phyloP scores from a whole-genome alignment of 2,888 invertebrate genomes.

The Dynastes hyllus region DNA sequence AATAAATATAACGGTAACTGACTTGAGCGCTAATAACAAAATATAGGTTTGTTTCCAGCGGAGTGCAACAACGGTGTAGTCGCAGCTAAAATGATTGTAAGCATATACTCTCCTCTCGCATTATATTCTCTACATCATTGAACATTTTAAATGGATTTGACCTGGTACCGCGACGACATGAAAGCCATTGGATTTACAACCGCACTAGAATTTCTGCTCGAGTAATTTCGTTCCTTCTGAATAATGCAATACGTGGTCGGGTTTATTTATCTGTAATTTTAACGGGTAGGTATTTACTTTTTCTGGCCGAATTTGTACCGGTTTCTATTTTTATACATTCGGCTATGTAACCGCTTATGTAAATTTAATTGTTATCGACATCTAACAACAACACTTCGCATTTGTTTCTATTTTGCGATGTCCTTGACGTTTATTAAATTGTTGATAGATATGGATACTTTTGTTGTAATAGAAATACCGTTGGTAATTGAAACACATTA shows the following conservation, averaged over 20 bases:
- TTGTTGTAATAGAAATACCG: too few relatives aligned
- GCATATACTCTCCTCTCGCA: constrained; percentile 2
- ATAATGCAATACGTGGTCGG: constrained; percentile 4
- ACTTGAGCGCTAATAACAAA: constrained; percentile 14
- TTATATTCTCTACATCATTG: constrained; percentile 40
- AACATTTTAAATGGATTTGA: constrained; percentile 34
- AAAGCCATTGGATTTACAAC: constrained; percentile 36
- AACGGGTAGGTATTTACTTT: constrained; percentile 8
- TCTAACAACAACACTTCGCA: too few relatives aligned
- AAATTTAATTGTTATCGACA: neutral
- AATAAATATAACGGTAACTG: constrained; percentile 37
- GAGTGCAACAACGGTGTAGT: neutral
- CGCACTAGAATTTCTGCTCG: constrained; percentile 43
- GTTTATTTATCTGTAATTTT: neutral
- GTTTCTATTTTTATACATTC: neutral
- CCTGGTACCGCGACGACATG: constrained; percentile 26
- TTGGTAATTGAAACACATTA: too few relatives aligned
- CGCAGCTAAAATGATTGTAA: neutral
- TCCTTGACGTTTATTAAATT: too few relatives aligned
- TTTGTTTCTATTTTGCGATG: too few relatives aligned
- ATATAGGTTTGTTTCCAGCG: constrained; percentile 30
- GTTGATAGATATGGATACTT: too few relatives aligned
- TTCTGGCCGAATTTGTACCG: neutral
- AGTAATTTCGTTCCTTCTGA: constrained; percentile 32
- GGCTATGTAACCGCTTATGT: neutral